Evolutionary conservation across 2,797 vertebrate genomes (phyloP).

Genomic region (Scleropages formosus): DNA sequence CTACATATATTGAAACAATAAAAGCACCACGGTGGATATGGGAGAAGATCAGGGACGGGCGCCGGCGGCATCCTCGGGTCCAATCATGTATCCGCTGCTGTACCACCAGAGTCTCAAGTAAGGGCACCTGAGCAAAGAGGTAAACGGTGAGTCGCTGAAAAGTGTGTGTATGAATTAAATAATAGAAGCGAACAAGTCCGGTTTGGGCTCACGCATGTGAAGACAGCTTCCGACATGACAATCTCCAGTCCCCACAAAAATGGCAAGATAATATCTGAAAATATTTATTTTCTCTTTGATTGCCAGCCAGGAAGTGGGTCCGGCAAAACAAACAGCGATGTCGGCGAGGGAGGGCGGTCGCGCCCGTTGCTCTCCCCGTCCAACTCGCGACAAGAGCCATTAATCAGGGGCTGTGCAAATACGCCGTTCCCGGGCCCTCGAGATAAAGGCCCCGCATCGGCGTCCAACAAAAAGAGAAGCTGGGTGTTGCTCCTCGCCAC

Average conservation of each 20-base stretch:
- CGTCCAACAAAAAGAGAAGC: constrained; percentile 19
- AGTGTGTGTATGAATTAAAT: not conserved
- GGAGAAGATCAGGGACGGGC: too few relatives aligned
- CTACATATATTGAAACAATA: too few relatives aligned
- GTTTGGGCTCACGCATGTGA: not conserved
- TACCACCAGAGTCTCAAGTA: too few relatives aligned
- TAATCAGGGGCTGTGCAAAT: constrained; percentile 8
- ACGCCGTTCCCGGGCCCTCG: not conserved
- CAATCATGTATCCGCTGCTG: too few relatives aligned
- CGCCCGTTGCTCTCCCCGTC: constrained; percentile 15
- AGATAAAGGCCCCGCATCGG: constrained; percentile 19
- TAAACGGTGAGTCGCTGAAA: too few relatives aligned
- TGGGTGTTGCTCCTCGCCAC: not conserved
- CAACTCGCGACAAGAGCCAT: constrained; percentile 11
- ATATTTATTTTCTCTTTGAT: not conserved
- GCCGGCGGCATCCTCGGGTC: too few relatives aligned
- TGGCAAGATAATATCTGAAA: not conserved
- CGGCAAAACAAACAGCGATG: constrained; percentile 16
- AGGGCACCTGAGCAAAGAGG: too few relatives aligned
- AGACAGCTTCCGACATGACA: not conserved
- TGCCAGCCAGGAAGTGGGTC: constrained; percentile 10
- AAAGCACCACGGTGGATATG: too few relatives aligned
- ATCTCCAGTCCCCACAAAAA: not conserved
- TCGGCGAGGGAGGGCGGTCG: not conserved
- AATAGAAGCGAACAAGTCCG: too few relatives aligned